Percentiles rank a stretch among this genome's conserved stretches.
Conservation (phyloP, 92 coral and sea anemone genomes). For the Parazoanthus darwini region DNA sequence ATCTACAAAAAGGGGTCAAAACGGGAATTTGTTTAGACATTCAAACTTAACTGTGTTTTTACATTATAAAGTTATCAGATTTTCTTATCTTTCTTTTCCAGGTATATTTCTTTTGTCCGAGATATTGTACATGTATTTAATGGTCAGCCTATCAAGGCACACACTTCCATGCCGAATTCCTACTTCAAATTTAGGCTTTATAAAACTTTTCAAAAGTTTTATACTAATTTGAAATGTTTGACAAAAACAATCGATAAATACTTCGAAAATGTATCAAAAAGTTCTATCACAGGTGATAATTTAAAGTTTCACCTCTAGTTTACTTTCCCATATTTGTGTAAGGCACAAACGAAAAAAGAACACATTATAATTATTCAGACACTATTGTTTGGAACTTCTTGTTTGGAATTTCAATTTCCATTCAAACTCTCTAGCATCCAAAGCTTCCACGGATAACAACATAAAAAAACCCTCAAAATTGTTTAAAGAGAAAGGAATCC, state of each 20-base stretch:
- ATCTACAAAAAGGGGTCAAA: no score
- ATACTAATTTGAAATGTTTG: no score
- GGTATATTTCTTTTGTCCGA: background rate
- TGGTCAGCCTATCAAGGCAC: background rate
- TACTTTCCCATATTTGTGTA: no score
- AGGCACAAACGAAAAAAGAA: background rate
- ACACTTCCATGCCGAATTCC: background rate
- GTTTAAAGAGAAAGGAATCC: constrained; percentile 33
- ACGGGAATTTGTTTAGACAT: no score
- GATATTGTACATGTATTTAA: background rate
- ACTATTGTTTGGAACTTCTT: background rate
- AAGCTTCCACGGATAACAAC: background rate
- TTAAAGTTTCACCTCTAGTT: background rate
- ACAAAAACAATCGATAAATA: background rate
- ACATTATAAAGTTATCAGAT: no score
- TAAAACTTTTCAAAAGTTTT: no score
- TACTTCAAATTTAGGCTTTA: background rate
- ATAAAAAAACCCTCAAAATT: background rate
- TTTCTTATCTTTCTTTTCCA: background rate
- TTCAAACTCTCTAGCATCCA: no score
- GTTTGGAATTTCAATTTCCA: background rate
- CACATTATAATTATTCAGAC: background rate
- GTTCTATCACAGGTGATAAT: background rate
- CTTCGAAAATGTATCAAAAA: background rate
- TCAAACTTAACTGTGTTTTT: no score